Percentiles rank a stretch among this genome's conserved stretches.
Conservation (phyloP, 2,888 invertebrate species). For the Dynastes grantii region DNA sequence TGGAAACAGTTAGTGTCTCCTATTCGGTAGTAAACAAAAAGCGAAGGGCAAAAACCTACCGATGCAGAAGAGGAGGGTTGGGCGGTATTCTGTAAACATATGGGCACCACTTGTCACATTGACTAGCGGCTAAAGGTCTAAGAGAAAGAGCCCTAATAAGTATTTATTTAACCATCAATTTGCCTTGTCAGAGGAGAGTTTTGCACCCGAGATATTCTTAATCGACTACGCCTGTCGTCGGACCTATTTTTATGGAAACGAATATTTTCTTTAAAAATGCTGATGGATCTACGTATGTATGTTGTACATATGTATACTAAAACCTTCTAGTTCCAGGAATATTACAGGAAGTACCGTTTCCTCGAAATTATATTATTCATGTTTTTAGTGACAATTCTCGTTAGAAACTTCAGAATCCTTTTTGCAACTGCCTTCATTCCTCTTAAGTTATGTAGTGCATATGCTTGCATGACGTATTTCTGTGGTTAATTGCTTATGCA, state of each 20-base stretch:
- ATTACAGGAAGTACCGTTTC: too few species aligned
- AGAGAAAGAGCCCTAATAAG: conserved; percentile 61
- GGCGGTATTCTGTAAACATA: conserved; percentile 65
- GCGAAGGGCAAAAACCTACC: conserved; percentile 56
- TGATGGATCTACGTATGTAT: neutral
- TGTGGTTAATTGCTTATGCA: too few species aligned
- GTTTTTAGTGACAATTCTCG: too few species aligned
- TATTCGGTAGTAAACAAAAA: conserved; percentile 56
- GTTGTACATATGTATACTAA: neutral
- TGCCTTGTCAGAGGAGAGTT: conserved; percentile 57
- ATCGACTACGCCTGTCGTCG: conserved; percentile 47
- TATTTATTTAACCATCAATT: conserved; percentile 68
- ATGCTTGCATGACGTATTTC: too few species aligned
- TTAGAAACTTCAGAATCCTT: too few species aligned
- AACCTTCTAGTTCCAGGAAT: too few species aligned
- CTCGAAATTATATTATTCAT: too few species aligned
- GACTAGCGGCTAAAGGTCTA: conserved; percentile 54
- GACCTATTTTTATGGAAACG: conserved; percentile 33
- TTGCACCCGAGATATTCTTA: conserved; percentile 51
- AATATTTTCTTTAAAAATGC: conserved; percentile 38
- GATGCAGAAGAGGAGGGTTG: conserved; percentile 51
- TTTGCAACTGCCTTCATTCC: too few species aligned
- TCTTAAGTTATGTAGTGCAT: too few species aligned
- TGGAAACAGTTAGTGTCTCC: conserved; percentile 41
- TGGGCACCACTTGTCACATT: conserved; percentile 68